Evolutionary conservation across 1,140 invertebrate genomes (phyloP).

Genomic region (Gryon sp.): DNA sequence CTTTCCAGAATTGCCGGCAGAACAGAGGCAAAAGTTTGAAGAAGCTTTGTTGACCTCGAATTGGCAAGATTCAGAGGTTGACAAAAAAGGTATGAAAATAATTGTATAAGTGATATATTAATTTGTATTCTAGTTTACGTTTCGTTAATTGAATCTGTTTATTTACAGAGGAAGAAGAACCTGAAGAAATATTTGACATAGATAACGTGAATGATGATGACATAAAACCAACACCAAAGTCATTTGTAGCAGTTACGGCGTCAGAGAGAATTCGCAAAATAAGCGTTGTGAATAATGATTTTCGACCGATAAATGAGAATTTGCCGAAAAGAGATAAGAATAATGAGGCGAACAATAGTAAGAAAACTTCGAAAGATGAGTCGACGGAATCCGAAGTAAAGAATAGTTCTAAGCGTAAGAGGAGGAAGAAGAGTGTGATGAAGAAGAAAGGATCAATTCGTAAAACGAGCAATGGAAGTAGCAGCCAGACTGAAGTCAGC

Average conservation of each 20-base stretch:
- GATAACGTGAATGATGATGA: constrained; percentile 82
- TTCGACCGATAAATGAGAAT: constrained; percentile 80
- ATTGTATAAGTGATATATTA: not conserved
- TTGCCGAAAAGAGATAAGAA: constrained; percentile 69
- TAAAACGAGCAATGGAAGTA: constrained; percentile 81
- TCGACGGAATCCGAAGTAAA: constrained; percentile 67
- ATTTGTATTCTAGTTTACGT: not conserved
- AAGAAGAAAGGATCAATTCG: constrained; percentile 88
- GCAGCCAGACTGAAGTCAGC: constrained; percentile 74
- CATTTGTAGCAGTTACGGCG: constrained; percentile 75
- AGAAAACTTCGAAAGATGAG: constrained; percentile 74
- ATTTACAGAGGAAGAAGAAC: constrained; percentile 59
- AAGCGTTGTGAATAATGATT: constrained; percentile 82
- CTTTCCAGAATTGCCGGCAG: constrained; percentile 75
- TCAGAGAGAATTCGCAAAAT: constrained; percentile 75
- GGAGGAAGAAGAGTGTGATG: constrained; percentile 88
- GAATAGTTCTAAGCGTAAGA: constrained; percentile 84
- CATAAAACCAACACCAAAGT: constrained; percentile 69
- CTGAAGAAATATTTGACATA: constrained; percentile 85
- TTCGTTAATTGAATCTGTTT: no score
- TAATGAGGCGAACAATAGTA: constrained; percentile 67
- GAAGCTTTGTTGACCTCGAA: constrained; percentile 72
- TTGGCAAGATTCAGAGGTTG: constrained; percentile 64
- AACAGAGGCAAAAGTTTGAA: constrained; percentile 75
- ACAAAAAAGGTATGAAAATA: constrained; percentile 9